Evolutionary conservation across 2,888 invertebrate genomes (phyloP).

Genomic region (Patella depressa): DNA sequence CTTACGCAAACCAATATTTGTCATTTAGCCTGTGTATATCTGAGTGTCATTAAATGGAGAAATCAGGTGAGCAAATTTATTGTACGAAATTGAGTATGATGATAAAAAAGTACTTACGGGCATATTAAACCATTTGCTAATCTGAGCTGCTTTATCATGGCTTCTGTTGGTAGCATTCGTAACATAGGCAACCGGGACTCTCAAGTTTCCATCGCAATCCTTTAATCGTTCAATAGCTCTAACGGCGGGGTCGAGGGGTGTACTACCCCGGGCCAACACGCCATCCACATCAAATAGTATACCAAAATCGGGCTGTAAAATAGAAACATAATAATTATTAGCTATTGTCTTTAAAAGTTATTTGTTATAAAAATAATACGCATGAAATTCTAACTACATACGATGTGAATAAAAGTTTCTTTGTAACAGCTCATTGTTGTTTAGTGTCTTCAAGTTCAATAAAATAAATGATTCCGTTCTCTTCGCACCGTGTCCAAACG

Average conservation of each 20-base stretch:
- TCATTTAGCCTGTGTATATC: background rate
- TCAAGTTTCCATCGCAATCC: constrained; percentile 59
- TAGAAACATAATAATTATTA: background rate
- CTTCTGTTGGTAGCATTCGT: constrained; percentile 69
- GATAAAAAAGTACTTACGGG: constrained; percentile 46
- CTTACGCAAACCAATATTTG: no score
- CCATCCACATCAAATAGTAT: constrained; percentile 71
- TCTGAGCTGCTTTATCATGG: constrained; percentile 65
- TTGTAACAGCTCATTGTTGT: no score
- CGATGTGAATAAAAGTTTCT: no score
- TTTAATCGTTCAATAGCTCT: constrained; percentile 61
- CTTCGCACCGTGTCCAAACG: no score
- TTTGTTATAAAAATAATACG: no score
- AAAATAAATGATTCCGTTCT: no score
- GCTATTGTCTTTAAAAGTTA: background rate
- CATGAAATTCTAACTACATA: no score
- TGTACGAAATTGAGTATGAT: no score
- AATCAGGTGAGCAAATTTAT: no score
- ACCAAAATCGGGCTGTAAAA: constrained; percentile 68
- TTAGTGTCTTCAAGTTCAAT: no score
- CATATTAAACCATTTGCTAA: constrained; percentile 64
- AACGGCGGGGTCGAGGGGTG: constrained; percentile 62
- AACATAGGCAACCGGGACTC: constrained; percentile 69
- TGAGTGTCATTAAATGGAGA: background rate
- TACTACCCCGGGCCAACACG: constrained; percentile 67